Conservation (phyloP, 2,113 vertebrate genomes). For the Cromileptes altivelis region DNA sequence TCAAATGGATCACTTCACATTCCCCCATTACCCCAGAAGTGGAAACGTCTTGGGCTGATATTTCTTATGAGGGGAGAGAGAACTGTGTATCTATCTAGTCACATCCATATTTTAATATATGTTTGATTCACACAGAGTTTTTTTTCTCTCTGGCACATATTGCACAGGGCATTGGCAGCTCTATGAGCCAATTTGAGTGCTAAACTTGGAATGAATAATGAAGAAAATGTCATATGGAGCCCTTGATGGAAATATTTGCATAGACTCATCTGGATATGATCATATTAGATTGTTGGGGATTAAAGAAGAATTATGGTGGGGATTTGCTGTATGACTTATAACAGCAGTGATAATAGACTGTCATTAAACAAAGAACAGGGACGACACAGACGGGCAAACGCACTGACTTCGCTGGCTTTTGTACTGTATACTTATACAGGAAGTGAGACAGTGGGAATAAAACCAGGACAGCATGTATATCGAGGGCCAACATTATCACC, state of each 20-base stretch:
- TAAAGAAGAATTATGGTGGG: slow-evolving; percentile 9
- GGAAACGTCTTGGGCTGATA: slow-evolving; percentile 47
- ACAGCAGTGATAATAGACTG: slow-evolving; percentile 29
- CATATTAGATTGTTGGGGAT: slow-evolving; percentile 28
- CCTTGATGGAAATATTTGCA: slow-evolving; percentile 57
- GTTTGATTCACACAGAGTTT: slow-evolving; percentile 46
- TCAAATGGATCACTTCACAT: slow-evolving; percentile 58
- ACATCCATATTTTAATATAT: slow-evolving; percentile 56
- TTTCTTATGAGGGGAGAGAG: slow-evolving; percentile 36
- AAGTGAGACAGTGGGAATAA: slow-evolving; percentile 46
- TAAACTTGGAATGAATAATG: slow-evolving; percentile 28
- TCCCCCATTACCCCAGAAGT: slow-evolving; percentile 11
- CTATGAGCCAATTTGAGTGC: slow-evolving; percentile 42
- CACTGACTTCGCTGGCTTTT: slow-evolving; percentile 35
- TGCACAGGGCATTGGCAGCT: slow-evolving; percentile 22
- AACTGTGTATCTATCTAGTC: slow-evolving; percentile 26
- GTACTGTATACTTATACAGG: slow-evolving; percentile 24
- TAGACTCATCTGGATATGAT: slow-evolving; percentile 50
- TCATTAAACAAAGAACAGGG: slow-evolving; percentile 43
- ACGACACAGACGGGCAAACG: slow-evolving; percentile 34
- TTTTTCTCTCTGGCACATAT: slow-evolving; percentile 11
- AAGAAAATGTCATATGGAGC: slow-evolving; percentile 38
- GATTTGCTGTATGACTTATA: slow-evolving; percentile 1
- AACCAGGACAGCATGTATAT: slow-evolving; percentile 51
- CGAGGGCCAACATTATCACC: slow-evolving; percentile 35